phyloP scores from a whole-genome alignment of 2,113 vertebrate species.

The Seriola rivoliana region DNA sequence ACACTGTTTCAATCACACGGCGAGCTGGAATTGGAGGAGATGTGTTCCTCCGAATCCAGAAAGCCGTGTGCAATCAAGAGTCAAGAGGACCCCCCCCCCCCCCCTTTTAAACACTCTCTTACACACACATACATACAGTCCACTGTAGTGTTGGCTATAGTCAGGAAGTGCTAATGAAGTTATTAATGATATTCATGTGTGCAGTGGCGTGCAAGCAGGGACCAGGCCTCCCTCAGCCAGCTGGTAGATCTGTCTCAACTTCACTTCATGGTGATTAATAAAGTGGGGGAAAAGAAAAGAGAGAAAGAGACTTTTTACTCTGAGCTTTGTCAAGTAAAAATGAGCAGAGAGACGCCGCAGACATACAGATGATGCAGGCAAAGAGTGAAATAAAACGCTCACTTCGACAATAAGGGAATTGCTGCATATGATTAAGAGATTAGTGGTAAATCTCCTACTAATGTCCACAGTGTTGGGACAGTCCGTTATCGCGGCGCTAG shows the following conservation, averaged over 20 bases:
- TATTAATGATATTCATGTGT: constrained; percentile 82
- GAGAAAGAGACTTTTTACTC: constrained; percentile 29
- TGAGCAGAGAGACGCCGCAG: background rate
- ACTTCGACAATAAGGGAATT: background rate
- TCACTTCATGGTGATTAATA: constrained; percentile 51
- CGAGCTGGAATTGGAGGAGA: constrained; percentile 72
- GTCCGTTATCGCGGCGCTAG: background rate
- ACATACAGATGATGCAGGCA: constrained; percentile 15
- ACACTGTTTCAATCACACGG: constrained; percentile 74
- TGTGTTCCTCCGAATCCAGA: constrained; percentile 70
- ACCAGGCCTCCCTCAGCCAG: constrained; percentile 60
- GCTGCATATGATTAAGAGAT: constrained; percentile 14
- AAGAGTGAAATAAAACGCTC: constrained; percentile 12
- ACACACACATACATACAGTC: constrained; percentile 42
- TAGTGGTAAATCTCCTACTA: background rate
- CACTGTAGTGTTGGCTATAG: constrained; percentile 55
- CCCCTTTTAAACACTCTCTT: constrained; percentile 11
- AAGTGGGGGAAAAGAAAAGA: constrained; percentile 27
- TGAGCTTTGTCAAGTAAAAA: constrained; percentile 20
- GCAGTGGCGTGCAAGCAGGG: constrained; percentile 58
- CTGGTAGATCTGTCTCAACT: constrained; percentile 65
- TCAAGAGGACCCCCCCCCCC: constrained; percentile 10
- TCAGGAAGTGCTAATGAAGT: constrained; percentile 79
- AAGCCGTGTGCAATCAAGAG: constrained; percentile 74
- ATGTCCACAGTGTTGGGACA: background rate